Base-by-base conservation (phyloP, 2,888 invertebrate species). In the Volucella zonaria region DNA sequence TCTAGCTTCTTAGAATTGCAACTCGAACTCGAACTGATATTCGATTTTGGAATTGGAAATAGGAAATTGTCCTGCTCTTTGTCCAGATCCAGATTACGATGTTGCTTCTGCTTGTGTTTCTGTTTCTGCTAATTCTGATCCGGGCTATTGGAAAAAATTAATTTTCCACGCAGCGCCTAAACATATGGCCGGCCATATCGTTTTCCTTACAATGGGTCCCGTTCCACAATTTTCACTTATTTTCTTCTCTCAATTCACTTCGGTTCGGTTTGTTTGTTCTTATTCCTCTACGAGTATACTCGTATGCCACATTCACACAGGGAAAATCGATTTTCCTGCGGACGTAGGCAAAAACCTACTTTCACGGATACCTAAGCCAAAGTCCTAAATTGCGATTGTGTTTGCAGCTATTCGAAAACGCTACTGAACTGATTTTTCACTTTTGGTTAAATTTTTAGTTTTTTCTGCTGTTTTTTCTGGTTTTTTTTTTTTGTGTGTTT, bases 101-200 rank as follows among this genome's bases (percentile, higher is more conserved):
- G 31, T 31, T 31, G 6, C 2, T 31, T 31, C 31, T 3, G 0
- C 6, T 6, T 31, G 18, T 31, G 2, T 6, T 31, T 31, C 31
- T 31, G 31, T 31, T 31, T 31, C 31, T 31, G 31, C 31, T 6
- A 31, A 31, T 31, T 31, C 31, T 31, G 31, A 31, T 73, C 56
- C 62, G 66, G 76, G 52, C 81, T 49, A 68, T 81, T 76, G 56
- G 64, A 54, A 81, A n/a, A 31, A 85, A 73, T 85, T 85, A 85
- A 77, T 85, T 85, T 81, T 81, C 80, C 77, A 77, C 56, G 42
- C 80, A 85, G 54, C 68, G 58, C 56, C 62, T 76, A 81, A 81
- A 61, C 85, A 85, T 85, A 85, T 85, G 85, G 85, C 85, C 85
- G 81, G 85, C 81, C 85, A 85, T 85, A 85, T 73, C 85, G 76